Conservation (phyloP, 2,113 vertebrate species). For the Atlantisia rogersi region DNA sequence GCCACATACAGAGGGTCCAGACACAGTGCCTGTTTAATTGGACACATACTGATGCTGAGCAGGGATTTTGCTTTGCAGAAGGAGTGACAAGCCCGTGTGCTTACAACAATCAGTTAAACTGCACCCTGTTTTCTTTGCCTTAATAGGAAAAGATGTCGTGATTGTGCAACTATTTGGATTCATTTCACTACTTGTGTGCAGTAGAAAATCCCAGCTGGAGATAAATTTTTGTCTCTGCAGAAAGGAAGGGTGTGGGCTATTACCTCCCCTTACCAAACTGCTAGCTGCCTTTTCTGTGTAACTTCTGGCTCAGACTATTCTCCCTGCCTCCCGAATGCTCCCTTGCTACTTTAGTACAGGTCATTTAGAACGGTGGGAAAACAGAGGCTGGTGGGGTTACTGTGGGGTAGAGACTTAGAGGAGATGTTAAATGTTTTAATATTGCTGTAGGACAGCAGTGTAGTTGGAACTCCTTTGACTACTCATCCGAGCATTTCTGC, state of each 20-base stretch:
- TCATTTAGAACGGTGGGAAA: neutral
- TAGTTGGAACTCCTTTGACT: neutral
- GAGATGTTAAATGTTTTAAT: neutral
- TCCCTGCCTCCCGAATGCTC: neutral
- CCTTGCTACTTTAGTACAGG: neutral
- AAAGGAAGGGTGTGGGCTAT: constrained; percentile 58
- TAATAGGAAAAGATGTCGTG: constrained; percentile 66
- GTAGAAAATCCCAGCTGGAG: constrained; percentile 58
- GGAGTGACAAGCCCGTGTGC: constrained; percentile 12
- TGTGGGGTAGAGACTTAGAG: neutral
- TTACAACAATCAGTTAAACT: constrained; percentile 49
- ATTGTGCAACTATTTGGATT: constrained; percentile 54
- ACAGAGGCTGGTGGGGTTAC: neutral
- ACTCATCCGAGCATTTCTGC: neutral
- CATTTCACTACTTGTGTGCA: constrained; percentile 20
- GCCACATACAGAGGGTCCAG: neutral
- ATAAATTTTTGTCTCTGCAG: constrained; percentile 25
- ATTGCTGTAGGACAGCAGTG: neutral
- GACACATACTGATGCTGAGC: constrained; percentile 2
- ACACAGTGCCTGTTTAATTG: neutral
- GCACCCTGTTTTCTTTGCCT: constrained; percentile 55
- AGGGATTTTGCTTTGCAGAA: constrained; percentile 37
- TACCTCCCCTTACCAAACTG: constrained; percentile 36
- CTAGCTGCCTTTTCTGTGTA: constrained; percentile 26
- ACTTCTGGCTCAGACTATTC: constrained; percentile 13